Conservation (phyloP, 1,140 invertebrate genomes). For the Helicoverpa armigera region DNA sequence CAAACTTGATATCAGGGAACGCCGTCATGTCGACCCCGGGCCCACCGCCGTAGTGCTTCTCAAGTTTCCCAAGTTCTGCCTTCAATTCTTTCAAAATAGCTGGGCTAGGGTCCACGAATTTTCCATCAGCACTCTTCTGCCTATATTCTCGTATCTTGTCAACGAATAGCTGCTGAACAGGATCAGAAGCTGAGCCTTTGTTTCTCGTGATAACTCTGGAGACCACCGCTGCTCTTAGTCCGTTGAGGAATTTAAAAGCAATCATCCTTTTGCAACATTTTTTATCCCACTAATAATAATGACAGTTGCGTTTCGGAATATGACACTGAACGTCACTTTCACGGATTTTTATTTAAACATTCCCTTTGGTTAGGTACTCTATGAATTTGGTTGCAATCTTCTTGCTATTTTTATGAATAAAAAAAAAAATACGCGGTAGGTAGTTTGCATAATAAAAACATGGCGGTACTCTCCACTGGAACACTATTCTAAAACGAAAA, state of each 20-base stretch:
- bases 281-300: no score
- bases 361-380: no score
- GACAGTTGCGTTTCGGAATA: no score
- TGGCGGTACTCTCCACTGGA: no score
- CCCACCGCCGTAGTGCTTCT: constrained; percentile 1
- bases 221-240: not conserved
- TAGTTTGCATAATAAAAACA: no score
- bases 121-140: not conserved
- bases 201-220: not conserved
- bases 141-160: constrained; percentile 20
- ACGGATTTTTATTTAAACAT: no score
- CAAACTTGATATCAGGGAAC: constrained; percentile 17
- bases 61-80: not conserved
- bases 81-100: not conserved
- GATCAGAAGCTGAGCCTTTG: not conserved
- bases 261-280: not conserved
- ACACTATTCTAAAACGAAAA: no score
- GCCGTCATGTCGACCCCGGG: constrained; percentile 3
- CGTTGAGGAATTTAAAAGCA: not conserved
- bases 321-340: no score
- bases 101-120: not conserved
- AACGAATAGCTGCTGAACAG: constrained; percentile 11
- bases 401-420: no score
- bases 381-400: no score
- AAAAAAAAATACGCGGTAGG: no score